Conservation (phyloP, 1,140 invertebrate species). For the Anoplolepis gracilipes region DNA sequence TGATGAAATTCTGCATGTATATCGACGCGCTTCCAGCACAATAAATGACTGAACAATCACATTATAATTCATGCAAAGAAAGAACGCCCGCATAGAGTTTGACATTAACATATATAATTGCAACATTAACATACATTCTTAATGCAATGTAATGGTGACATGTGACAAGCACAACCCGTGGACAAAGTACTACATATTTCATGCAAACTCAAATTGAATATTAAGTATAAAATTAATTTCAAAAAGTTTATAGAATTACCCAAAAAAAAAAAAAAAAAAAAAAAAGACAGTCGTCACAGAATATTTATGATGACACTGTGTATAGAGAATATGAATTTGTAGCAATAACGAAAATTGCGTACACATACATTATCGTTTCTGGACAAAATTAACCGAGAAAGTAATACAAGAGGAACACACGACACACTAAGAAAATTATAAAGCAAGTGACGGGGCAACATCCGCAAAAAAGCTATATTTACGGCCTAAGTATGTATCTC, state of each 20-base stretch:
- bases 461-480: conserved; percentile 67
- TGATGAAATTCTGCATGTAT: background rate
- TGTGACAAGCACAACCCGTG: background rate
- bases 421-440: conserved; percentile 58
- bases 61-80: conserved; percentile 32
- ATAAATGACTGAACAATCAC: conserved; percentile 29
- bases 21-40: conserved; percentile 10
- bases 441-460: conserved; percentile 68
- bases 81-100: background rate
- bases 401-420: conserved; percentile 31
- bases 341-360: background rate
- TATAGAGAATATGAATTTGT: background rate
- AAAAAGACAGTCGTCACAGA: background rate
- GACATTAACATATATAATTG: conserved; percentile 15
- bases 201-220: background rate
- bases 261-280: too few species aligned
- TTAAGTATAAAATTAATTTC: background rate
- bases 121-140: background rate
- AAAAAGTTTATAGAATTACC: background rate
- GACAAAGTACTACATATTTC: background rate
- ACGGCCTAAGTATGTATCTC: conserved; percentile 63
- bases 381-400: background rate
- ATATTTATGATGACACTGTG: background rate
- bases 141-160: background rate
- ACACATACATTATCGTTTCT: conserved; percentile 12